Evolutionary conservation across 2,113 vertebrate genomes (phyloP).

Genomic region (Neogobius melanostomus): DNA sequence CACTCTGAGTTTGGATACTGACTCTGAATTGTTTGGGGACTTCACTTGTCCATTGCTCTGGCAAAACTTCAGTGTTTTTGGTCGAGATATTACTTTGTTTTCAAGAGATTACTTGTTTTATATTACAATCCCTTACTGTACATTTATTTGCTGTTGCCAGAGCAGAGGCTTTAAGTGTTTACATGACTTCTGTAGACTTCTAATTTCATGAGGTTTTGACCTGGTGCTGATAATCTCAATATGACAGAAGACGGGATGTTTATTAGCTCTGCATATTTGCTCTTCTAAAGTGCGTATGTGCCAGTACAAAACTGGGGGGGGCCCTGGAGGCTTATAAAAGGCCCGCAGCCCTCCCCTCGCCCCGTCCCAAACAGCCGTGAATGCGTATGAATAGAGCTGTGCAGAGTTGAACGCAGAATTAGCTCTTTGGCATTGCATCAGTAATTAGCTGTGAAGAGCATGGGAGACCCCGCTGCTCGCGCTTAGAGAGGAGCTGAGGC

Average conservation of each 20-base stretch:
- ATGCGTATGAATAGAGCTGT: constrained; percentile 84
- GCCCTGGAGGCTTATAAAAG: constrained; percentile 64
- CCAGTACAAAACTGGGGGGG: constrained; percentile 64
- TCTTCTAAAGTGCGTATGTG: constrained; percentile 61
- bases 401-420: constrained; percentile 88
- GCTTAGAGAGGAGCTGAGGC: constrained; percentile 88
- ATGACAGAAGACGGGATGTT: constrained; percentile 66
- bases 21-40: neutral
- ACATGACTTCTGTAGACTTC: neutral
- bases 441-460: constrained; percentile 91
- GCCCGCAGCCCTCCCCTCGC: constrained; percentile 60
- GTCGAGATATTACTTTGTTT: neutral
- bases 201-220: constrained; percentile 12
- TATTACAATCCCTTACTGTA: neutral
- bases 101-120: neutral
- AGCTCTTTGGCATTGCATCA: constrained; percentile 88
- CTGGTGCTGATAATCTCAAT: constrained; percentile 61
- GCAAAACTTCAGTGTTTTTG: neutral
- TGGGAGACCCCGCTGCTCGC: constrained; percentile 90
- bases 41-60: neutral
- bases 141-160: neutral
- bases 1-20: neutral
- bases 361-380: constrained; percentile 69
- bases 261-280: constrained; percentile 67
- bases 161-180: neutral